Evolutionary conservation across 2,113 vertebrate species (phyloP).

Genomic region (Colinus virginianus): DNA sequence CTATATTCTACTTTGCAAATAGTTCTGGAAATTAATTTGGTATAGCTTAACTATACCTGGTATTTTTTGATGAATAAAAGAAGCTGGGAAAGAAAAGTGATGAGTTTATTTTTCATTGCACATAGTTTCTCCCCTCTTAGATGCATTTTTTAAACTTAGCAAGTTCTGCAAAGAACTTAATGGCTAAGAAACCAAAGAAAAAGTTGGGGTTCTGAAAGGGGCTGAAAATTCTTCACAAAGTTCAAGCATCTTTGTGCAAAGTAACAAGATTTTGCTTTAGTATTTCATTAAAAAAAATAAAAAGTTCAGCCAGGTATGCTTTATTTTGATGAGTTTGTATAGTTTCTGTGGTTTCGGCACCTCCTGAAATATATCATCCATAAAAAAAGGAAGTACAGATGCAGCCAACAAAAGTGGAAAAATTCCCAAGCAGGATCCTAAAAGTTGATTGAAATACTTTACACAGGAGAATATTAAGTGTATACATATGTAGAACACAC

Average conservation of each 20-base stretch:
- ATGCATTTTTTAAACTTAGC: neutral
- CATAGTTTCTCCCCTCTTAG: neutral
- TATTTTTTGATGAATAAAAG: neutral
- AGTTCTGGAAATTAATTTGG: neutral
- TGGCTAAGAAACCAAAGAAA: slow-evolving; percentile 2
- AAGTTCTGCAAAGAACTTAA: neutral
- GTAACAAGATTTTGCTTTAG: neutral
- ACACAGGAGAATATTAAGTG: neutral
- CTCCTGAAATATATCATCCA: neutral
- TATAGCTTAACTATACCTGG: neutral
- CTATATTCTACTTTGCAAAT: neutral
- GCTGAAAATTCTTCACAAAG: neutral
- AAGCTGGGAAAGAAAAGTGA: neutral
- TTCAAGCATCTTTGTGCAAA: neutral
- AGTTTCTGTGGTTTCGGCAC: neutral
- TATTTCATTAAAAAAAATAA: neutral
- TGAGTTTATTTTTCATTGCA: neutral
- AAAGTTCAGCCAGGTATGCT: neutral
- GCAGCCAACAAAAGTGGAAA: neutral
- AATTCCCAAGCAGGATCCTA: neutral
- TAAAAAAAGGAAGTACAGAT: slow-evolving; percentile 45
- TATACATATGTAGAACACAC: neutral
- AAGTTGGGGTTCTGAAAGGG: neutral
- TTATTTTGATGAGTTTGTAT: neutral
- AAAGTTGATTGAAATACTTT: neutral